These are phyloP conservation scores for Notiomystis cincta DNA, from an alignment of 2,113 vertebrate species.

Conservation along the genomic window DNA sequence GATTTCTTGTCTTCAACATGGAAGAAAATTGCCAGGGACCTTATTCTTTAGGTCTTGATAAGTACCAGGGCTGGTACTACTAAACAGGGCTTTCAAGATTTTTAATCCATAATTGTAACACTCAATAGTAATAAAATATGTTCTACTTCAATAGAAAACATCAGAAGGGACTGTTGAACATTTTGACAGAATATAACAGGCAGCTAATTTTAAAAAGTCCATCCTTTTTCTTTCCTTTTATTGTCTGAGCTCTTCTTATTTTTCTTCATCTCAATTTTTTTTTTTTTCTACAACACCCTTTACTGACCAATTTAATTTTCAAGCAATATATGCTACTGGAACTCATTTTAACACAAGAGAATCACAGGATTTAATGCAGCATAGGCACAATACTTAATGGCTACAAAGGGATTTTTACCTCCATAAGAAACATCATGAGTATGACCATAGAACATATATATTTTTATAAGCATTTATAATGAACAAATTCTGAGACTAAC, in stretches of 20 bases:
- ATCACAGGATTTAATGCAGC: not conserved
- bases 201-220: not conserved
- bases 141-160: not conserved
- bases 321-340: not conserved
- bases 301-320: not conserved
- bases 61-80: not conserved
- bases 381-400: not conserved
- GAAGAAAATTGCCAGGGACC: not conserved
- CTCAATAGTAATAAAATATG: not conserved
- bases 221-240: not conserved
- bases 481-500: not conserved
- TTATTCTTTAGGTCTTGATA: not conserved
- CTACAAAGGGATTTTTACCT: not conserved
- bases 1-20: not conserved
- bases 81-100: not conserved
- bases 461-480: not conserved
- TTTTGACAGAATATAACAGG: not conserved
- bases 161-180: not conserved
- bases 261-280: fast-evolving
- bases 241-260: not conserved
- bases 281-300: not conserved
- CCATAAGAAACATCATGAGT: not conserved
- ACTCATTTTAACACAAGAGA: not conserved
- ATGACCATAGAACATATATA: not conserved
- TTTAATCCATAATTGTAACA: not conserved